phyloP scores from a whole-genome alignment of 2,113 vertebrate species.

The Leptodactylus fuscus region DNA sequence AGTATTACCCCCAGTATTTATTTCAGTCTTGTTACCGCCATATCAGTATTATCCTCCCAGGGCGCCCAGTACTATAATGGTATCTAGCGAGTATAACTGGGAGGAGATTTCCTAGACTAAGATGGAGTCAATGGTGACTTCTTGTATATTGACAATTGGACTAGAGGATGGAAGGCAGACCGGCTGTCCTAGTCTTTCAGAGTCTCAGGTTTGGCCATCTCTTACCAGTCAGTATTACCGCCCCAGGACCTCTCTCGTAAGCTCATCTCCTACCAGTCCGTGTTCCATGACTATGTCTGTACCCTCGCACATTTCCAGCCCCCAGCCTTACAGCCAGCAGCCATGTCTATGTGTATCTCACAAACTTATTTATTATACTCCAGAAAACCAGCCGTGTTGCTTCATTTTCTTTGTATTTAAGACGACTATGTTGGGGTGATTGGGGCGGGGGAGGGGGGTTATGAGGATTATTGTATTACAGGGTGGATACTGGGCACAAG shows the following conservation, averaged over 20 bases:
- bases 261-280: background rate
- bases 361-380: constrained; percentile 58
- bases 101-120: background rate
- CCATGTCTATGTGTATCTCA: constrained; percentile 18
- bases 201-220: background rate
- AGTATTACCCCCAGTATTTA: background rate
- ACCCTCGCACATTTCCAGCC: background rate
- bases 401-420: constrained; percentile 51
- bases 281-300: no score
- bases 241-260: background rate
- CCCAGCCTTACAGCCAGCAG: background rate
- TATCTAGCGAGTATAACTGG: background rate
- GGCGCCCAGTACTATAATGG: no score
- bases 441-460: background rate
- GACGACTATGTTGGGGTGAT: constrained; percentile 37
- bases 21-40: background rate
- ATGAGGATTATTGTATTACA: constrained; percentile 59
- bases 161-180: background rate
- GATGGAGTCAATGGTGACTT: no score
- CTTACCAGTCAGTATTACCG: background rate
- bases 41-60: constrained; percentile 8
- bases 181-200: background rate
- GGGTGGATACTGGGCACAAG: constrained; percentile 52
- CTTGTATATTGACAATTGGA: no score
- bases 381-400: constrained; percentile 45